These are phyloP conservation scores for Oeneis ivallda DNA, from an alignment of 2,888 invertebrate species.

Conservation along the genomic window DNA sequence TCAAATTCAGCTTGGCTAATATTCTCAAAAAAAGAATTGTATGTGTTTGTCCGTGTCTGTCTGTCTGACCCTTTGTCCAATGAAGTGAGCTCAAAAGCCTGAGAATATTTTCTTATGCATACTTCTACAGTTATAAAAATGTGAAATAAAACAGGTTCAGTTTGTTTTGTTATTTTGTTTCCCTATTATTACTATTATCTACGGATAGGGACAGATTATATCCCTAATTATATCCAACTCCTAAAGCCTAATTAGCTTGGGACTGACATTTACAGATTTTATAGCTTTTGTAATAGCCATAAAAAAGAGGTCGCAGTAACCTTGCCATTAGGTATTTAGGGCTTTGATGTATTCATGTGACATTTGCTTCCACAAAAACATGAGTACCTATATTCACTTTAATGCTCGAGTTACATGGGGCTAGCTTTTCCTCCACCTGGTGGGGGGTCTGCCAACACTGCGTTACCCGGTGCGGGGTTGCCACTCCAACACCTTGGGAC, in stretches of 20 bases:
- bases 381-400: neutral
- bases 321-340: neutral
- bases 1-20: too few species aligned
- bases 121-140: too few species aligned
- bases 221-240: neutral
- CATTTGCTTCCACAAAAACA: neutral
- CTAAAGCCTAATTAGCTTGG: neutral
- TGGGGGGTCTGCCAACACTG: too few species aligned
- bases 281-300: neutral
- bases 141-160: neutral
- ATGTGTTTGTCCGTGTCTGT: too few species aligned
- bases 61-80: too few species aligned
- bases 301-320: neutral
- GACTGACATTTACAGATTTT: neutral
- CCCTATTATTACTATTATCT: neutral
- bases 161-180: neutral
- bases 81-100: too few species aligned
- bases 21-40: too few species aligned
- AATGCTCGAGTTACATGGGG: neutral
- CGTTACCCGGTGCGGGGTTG: too few species aligned
- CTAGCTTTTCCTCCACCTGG: too few species aligned
- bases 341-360: neutral
- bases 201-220: neutral
- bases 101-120: too few species aligned
- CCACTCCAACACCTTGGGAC: too few species aligned